Evolutionary conservation across 2,888 invertebrate species (phyloP), one percentile per base, ranked within the genome.

Genomic region (Troides aeacus): DNA sequence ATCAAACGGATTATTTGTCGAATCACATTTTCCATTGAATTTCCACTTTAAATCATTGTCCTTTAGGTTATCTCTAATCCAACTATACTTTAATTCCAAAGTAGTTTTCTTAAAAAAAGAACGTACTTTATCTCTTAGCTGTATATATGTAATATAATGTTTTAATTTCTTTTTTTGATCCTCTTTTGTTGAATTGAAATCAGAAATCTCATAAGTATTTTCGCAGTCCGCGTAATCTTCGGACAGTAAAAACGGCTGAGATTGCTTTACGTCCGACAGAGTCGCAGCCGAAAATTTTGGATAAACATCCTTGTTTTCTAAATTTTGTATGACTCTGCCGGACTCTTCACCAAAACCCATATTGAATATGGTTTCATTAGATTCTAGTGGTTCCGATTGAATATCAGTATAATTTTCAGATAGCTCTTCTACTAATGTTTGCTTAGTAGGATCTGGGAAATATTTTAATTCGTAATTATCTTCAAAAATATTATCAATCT

Each of bases 341-440:
- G 93, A 93, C 93, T 87, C 78, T 88, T 93, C 93, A 93, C 93
- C 93, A 93, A 93, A 93, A 93, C 93, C 93, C 93, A 86, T 90
- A 86, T 81, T 87, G 87, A 88, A 90, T 88, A 89, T 90, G 18
- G 78, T 84, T 86, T 90, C 88, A 53, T 77, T 80, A 71, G 79
- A 79, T 62, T 84, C 79, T 72, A 75, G 75, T 62, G 75, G 75
- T 65, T 74, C 71, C 64, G 78, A 79, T 71, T 80, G 76, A 30
- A 72, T 74, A 73, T 85, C 82, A 15, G 74, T 76, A 72, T 83
- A 81, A 21, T 82, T 76, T 60, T 77, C 72, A 39, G 74, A 74
- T 72, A 92, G 80, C 84, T 92, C 92, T 77, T 91, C 87, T 6
- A 81, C 80, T 53, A 92, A 76, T 62, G 91, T 81, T 78, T 82